Evolutionary conservation across 2,113 vertebrate species (phyloP), one percentile per base, ranked within the genome.

Genomic region (Procavia capensis): DNA sequence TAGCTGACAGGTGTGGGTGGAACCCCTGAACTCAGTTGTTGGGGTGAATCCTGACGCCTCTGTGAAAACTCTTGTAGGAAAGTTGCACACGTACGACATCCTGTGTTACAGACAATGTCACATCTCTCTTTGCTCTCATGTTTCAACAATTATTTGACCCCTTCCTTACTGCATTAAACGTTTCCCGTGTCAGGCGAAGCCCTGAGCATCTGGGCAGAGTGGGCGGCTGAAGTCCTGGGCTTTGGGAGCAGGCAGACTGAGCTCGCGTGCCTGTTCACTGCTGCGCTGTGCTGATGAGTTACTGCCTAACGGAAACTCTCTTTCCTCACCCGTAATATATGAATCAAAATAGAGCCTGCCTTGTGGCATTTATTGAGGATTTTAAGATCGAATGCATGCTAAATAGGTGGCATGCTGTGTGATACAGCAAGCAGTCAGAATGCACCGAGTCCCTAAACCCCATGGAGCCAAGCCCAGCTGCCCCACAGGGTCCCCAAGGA

Each of bases 1-100:
- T 80, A 76, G 79, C 59, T 64, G 83, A 91, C 68, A 86, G 91
- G 54, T 95, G 63, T 86, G 75, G 72, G 41, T 31, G 36, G 31
- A 90, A 36, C 75, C 27, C 54, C 63, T 88, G 43, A 90, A 82
- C 66, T 79, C 84, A 6, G 8, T 41, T 29, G 3, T 85, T 59
- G 31, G 17, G 31, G 20, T 14, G 3, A 91, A 54, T 78, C 14
- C 22, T 64, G 22, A 22, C 16, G 45, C 9, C 36, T 88, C 54
- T 41, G 0, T 41, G 22, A 63, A 74, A 36, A 27, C 31, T 54
- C 0, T 7, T 74, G 2, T 43, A 9, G 74, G 66, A 39, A 72
- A 85, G 41, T 76, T 80, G 47, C 3, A 41, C 3, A 74, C 47
- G 75, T 88, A 16, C 85, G 36, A 20, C 22, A 64, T 61, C 16